Base-by-base conservation (phyloP, 2,797 vertebrate genomes). In the Ceryle rudis region DNA sequence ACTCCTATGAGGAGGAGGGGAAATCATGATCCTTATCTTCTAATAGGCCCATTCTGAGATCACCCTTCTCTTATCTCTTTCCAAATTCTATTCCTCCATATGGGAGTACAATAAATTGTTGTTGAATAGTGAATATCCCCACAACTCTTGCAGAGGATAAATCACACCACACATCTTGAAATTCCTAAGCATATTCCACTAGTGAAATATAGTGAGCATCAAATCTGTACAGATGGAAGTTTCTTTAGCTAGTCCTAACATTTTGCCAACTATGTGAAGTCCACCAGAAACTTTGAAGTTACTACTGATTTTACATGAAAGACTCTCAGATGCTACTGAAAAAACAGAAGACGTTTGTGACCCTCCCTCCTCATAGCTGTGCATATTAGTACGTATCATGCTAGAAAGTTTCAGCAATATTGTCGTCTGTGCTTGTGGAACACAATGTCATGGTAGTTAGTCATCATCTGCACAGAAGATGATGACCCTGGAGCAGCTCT, bases 31-130 rank as follows among this genome's bases (percentile, higher is more conserved):
- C 67, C 88, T 96, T 95, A 89, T 89, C 86, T 94, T 89, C 71
- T 93, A 78, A 80, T 25, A 71, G 51, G 17, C 47, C 37, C 37
- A 49, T 92, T 93, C 86, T 93, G 90, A 95, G 60, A 61, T 95
- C 78, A 89, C 86, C 51, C 12, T 80, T 90, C 71, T 96, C 67
- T 95, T 95, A 93, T 90, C 60, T 82, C 81, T 89, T 93, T 95
- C 88, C 91, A 97, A 81, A 93, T 90, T 71, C 65, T 82, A 2
- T 80, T 90, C 78, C 93, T 89, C 84, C 79, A 73, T 70, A 93
- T 95, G 89, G 62, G 33, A 93, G 37, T 41, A 88, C 42, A 96
- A 91, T 92, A 95, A 96, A 96, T 96, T 94, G 55, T 57, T 96
- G 89, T 75, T 84, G 92, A 95, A 49, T 89, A 67, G 69, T 55